Evolutionary conservation across 1,140 invertebrate genomes (phyloP).

Genomic region (Drosophila dunni): DNA sequence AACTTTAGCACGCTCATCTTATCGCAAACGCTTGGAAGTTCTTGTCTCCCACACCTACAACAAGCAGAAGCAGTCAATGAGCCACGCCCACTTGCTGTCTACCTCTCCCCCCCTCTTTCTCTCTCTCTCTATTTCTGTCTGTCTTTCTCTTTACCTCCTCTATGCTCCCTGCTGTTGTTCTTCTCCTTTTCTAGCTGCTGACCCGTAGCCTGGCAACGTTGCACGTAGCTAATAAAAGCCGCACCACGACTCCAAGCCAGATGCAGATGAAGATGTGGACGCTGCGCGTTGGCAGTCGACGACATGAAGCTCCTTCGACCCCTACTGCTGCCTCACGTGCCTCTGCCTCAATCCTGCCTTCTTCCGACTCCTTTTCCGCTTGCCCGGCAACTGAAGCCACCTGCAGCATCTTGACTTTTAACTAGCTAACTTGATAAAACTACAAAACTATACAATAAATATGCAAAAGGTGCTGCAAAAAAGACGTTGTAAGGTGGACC

Average conservation of each 20-base stretch:
- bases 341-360: conserved; percentile 7
- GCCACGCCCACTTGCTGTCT: neutral
- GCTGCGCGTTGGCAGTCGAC: conserved; percentile 47
- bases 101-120: neutral
- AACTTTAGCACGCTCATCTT: conserved; percentile 82
- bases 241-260: conserved; percentile 42
- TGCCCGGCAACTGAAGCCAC: neutral
- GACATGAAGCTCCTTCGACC: conserved; percentile 45
- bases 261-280: conserved; percentile 42
- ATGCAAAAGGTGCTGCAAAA: conserved; percentile 60
- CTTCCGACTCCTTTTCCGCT: neutral
- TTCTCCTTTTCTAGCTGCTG: neutral
- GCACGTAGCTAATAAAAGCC: conserved; percentile 78
- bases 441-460: conserved; percentile 83
- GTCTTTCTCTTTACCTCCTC: too few species aligned
- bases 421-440: conserved; percentile 82
- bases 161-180: neutral
- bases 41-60: conserved; percentile 21
- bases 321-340: conserved; percentile 52
- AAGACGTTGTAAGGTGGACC: conserved; percentile 5
- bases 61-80: neutral
- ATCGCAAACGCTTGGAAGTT: conserved; percentile 71
- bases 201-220: conserved; percentile 28
- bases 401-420: conserved; percentile 78
- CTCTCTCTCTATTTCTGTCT: conserved; percentile 18